These are phyloP conservation scores for Xiphorhynchus erythropygius DNA, from an alignment of 2,797 vertebrate genomes.

Conservation along the genomic window DNA sequence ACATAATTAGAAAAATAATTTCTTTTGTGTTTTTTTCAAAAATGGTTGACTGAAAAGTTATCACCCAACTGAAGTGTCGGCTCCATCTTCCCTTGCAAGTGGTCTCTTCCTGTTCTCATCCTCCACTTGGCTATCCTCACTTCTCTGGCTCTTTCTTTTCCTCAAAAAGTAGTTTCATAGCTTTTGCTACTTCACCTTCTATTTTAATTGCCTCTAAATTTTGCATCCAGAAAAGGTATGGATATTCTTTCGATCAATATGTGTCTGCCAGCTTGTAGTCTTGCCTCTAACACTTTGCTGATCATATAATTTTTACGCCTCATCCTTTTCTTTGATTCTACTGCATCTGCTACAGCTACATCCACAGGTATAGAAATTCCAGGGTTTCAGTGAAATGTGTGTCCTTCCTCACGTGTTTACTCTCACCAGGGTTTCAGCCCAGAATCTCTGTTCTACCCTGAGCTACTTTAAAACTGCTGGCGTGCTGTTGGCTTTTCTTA, in stretches of 20 bases:
- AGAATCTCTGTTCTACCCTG: background rate
- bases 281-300: background rate
- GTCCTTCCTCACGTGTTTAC: background rate
- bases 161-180: background rate
- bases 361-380: background rate
- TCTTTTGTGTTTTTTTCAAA: background rate
- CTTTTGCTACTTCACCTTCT: background rate
- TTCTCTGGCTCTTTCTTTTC: background rate
- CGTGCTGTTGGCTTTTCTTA: background rate
- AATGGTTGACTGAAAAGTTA: background rate
- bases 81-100: background rate
- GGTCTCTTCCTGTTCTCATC: background rate
- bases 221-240: background rate
- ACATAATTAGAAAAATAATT: conserved; percentile 21
- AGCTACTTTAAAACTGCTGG: background rate
- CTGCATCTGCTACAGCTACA: background rate
- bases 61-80: background rate
- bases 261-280: background rate
- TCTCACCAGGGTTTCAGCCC: background rate
- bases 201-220: background rate
- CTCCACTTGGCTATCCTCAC: background rate
- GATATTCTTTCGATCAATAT: background rate
- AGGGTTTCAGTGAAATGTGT: background rate
- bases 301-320: background rate
- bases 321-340: background rate